Base-by-base conservation (phyloP, 2,888 invertebrate species). In the Lottia gigantea region DNA sequence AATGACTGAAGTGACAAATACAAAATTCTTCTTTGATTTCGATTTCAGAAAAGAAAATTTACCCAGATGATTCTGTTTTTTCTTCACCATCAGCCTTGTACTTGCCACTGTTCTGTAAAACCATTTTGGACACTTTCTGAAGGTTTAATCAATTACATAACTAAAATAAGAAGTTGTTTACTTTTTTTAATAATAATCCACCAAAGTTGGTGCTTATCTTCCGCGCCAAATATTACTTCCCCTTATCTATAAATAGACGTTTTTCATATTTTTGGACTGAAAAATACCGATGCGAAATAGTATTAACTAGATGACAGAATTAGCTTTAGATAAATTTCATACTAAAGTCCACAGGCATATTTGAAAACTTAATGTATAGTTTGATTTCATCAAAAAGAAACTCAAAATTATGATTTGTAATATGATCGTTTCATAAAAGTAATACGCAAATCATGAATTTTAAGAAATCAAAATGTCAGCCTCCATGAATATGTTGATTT, bases 61-160 rank as follows among this genome's bases (percentile, higher is more conserved):
- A 73, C 72, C 72, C 72, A 26, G 66, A 75, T 19, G 76, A 66
- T 8, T 73, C 70, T 47, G 71, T 77, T 62, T 71, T 65, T 15
- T 75, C 74, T 66, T 71, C 70, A 25, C 74, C 75, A 66, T 91
- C 91, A 25, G 89, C 63, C 81, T 89, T 90, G 82, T 89, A 92
- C 82, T 89, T 90, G 46, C 91, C 91, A 73, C 91, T 91, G 78
- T 92, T 92, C 86, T 91, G 91, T 6, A 90, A 85, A 70, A 91
- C 91, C 91, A 92, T 92, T 64, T 66, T 78, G 40, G n/a, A 62
- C 40, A 6, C 8, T 40, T 40, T 40, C 40, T 40, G 2, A 40
- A 8, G 1, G 66, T 19, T 62, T 19, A 45, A 55, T 16, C 23
- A 66, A 12, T 45, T 14, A 11, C 67, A 68, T 76, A 19, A 45